These are phyloP conservation scores for Montipora efflorescens DNA, from an alignment of 64 coral and sea anemone genomes.

Conservation along the genomic window DNA sequence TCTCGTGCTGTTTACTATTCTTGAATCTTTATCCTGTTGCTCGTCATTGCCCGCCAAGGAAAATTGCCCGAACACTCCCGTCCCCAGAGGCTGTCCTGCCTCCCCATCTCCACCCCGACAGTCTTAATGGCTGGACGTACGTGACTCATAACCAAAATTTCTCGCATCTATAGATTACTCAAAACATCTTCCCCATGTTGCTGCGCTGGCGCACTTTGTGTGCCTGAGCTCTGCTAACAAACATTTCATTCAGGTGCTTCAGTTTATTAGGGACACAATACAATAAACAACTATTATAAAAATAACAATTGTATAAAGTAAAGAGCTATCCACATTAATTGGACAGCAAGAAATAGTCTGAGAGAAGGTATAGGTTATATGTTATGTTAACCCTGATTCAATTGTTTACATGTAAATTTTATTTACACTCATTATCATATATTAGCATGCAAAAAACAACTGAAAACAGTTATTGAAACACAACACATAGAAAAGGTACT, in stretches of 20 bases:
- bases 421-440: not conserved
- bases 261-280: not conserved
- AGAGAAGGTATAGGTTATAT: not conserved
- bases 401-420: not conserved
- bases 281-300: not conserved
- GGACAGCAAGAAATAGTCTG: not conserved
- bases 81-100: no score
- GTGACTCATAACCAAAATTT: no score
- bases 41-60: no score
- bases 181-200: no score
- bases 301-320: slow-evolving; percentile 20
- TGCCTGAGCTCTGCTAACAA: not conserved
- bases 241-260: not conserved
- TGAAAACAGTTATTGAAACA: slow-evolving; percentile 11
- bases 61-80: no score
- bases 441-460: slow-evolving; percentile 12
- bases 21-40: no score
- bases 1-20: no score
- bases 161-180: no score
- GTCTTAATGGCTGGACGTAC: no score
- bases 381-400: not conserved
- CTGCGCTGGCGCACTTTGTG: no score
- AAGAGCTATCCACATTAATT: slow-evolving; percentile 19
- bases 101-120: no score
- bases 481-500: slow-evolving; percentile 31